Evolutionary conservation across 2,113 vertebrate species (phyloP), one percentile per base, ranked within the genome.

Genomic region (Rhinoptilus africanus): DNA sequence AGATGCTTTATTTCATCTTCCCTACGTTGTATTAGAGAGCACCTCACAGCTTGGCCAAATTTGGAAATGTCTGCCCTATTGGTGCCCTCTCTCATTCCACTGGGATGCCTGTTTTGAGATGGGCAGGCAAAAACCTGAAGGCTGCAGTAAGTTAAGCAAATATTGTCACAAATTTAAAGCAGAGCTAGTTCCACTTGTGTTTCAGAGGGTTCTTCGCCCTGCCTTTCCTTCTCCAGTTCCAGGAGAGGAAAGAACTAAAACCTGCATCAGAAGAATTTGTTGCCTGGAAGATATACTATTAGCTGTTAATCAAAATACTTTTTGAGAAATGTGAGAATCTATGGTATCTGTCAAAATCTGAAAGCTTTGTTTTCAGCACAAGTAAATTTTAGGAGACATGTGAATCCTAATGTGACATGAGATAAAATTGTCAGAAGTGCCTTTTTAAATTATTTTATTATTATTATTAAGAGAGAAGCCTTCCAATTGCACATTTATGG

Each of bases 1-100:
- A 71, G 26, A 34, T 51, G 26, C 41, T 88, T 85, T 72, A 34
- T 82, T 79, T 87, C 35, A n/a, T 73, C 45, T 60, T 87, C 9
- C 3, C 12, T 64, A 0, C 1, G 1, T 37, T 86, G n/a, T 6
- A 1, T 68, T 83, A 74, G 50, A 90, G 57, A 82, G 27, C 30
- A 34, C 18, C 53, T 82, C 62, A 43, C 53, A 53, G 39, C 50
- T 74, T 88, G 54, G 50, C 45, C 67, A 50, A 20, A 17, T n/a
- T 63, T 80, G 32, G 17, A 50, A 16, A 43, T 19, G 17, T 57
- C 41, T 91, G 27, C 32, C 13, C 0, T 60, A 4, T n/a, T 22
- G 35, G 37, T 64, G 47, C 57, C 37, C 47, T 63, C 5, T 71
- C 68, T 71, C 28, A 11, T 71, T 93, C 87, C 47, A 43, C 5